Conservation (phyloP, 2,888 invertebrate species). For the Parochlus steinenii region DNA sequence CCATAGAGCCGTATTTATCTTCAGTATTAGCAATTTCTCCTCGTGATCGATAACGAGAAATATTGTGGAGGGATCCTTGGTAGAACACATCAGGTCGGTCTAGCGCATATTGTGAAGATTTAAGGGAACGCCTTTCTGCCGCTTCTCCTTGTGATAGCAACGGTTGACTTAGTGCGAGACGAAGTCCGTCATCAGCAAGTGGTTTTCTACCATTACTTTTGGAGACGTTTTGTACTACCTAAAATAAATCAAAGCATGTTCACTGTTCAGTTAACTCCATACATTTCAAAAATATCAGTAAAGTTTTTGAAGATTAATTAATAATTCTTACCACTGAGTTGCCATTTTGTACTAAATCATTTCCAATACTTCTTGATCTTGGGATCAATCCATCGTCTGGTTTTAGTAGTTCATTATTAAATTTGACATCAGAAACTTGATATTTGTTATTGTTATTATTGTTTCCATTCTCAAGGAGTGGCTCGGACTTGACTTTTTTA, state of each 20-base stretch:
- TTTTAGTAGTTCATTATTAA: conserved; percentile 14
- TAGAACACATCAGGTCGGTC: conserved; percentile 79
- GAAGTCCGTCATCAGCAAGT: conserved; percentile 20
- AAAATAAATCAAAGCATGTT: not conserved
- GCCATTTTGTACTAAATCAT: conserved; percentile 9
- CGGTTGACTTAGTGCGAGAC: conserved; percentile 56
- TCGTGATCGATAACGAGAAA: conserved; percentile 34
- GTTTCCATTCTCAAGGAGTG: not conserved
- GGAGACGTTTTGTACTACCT: not conserved
- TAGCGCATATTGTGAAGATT: conserved; percentile 47
- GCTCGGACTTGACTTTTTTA: not conserved
- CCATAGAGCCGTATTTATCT: conserved; percentile 29
- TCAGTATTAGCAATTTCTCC: conserved; percentile 31
- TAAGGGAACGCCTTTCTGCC: conserved; percentile 16
- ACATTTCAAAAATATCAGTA: not conserved
- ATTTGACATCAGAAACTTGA: conserved; percentile 15
- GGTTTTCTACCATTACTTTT: not conserved
- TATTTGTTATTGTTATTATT: conserved; percentile 10
- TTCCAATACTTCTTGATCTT: conserved; percentile 18
- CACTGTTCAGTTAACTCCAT: not conserved
- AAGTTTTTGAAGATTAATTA: conserved; percentile 5
- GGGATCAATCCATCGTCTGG: conserved; percentile 13
- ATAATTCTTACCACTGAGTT: not conserved
- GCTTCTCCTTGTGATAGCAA: conserved; percentile 37
- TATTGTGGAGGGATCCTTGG: conserved; percentile 43